Evolutionary conservation across 2,113 vertebrate species (phyloP), one percentile per base, ranked within the genome.

Genomic region (Delphinapterus leucas): DNA sequence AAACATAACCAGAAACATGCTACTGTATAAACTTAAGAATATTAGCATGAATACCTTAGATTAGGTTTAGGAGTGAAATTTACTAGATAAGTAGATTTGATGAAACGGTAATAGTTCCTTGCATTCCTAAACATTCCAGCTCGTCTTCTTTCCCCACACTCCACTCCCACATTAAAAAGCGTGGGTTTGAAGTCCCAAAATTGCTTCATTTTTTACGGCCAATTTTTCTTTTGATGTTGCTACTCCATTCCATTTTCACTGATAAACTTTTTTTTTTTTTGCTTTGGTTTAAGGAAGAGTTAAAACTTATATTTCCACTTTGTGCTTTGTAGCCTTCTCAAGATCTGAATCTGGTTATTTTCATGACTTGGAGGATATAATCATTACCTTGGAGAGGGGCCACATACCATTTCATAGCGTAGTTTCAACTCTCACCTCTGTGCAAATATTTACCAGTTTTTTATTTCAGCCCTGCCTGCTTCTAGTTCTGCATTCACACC

Each of bases 381-480:
- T 95, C 31, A 65, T 89, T 82, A 68, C 18, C 44, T 92, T 90
- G 58, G 44, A 65, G 26, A 58, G 87, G 63, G n/a, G 41, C 23
- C 63, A 83, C 5, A 36, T 96, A 61, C 18, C 23, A 88, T 93
- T 96, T 74, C 86, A 55, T 41, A 8, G n/a, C 2, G 7, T 58
- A 73, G 26, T 63, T 93, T 96, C 61, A 87, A 23, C n/a, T 80
- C 20, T 86, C 9, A 83, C 33, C 33, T 90, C 68, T 90, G 41
- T 90, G 65, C 60, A 92, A 95, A 55, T 84, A 80, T 92, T 93
- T 92, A 74, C 67, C 38, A 85, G 47, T 13, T 60, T 93, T 96
- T 89, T 63, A 83, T 65, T 95, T 95, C 11, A 77, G 67, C 7
- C 63, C 26, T 73, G 14, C 53, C 55, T 41, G 53, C 36, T 58